Conservation (phyloP, 2,888 invertebrate species). For the Melangyna quadrimaculata region DNA sequence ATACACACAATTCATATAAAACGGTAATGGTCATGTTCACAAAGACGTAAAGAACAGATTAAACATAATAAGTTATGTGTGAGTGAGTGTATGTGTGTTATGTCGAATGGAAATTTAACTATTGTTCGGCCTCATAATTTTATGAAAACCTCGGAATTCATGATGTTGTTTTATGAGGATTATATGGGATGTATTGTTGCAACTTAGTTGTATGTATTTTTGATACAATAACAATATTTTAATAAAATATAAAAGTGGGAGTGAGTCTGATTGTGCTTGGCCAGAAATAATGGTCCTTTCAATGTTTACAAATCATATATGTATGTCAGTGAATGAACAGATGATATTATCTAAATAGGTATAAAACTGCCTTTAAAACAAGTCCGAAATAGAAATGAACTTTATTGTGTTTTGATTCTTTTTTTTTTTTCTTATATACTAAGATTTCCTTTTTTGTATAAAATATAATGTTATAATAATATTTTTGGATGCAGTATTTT, state of each 20-base stretch:
- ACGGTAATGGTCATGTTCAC: constrained; percentile 30
- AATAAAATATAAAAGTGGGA: not conserved
- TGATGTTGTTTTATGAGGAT: constrained; percentile 36
- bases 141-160: constrained; percentile 50
- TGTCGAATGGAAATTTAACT: constrained; percentile 55
- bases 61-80: not conserved
- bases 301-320: not conserved
- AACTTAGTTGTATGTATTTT: not conserved
- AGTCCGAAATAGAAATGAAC: no score
- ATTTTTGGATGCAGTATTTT: no score
- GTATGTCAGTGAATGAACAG: not conserved
- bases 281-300: not conserved
- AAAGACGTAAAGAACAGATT: constrained; percentile 49
- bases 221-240: not conserved
- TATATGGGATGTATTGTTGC: not conserved
- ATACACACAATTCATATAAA: constrained; percentile 15
- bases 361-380: no score
- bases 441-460: no score
- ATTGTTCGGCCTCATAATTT: constrained; percentile 52
- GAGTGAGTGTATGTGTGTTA: not conserved
- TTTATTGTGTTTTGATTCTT: no score
- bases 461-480: no score
- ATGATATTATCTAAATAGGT: no score
- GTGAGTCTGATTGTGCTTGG: not conserved
- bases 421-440: no score